Conservation (phyloP, 1,140 invertebrate species). For the Lasioglossum baleicum region DNA sequence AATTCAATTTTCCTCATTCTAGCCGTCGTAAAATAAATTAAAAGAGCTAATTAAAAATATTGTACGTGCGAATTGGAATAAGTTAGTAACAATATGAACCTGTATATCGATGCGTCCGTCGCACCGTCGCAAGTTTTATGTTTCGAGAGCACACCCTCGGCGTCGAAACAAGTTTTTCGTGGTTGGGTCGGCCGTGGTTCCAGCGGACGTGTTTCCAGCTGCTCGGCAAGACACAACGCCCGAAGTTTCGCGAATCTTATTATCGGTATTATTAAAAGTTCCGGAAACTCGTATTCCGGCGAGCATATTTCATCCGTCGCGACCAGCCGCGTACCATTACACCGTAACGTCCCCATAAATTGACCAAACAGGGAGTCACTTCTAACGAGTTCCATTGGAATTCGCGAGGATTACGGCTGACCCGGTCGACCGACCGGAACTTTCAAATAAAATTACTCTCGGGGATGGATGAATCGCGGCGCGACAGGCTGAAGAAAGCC, state of each 20-base stretch:
- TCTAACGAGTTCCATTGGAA: conserved; percentile 42
- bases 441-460: too few species aligned
- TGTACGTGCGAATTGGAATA: too few species aligned
- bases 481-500: not conserved
- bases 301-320: conserved; percentile 21
- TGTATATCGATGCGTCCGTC: too few species aligned
- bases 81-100: too few species aligned
- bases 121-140: too few species aligned
- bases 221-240: too few species aligned
- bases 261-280: conserved; percentile 24
- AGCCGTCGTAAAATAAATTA: too few species aligned
- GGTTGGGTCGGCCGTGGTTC: not conserved
- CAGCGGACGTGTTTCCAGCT: not conserved
- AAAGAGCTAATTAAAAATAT: too few species aligned
- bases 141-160: too few species aligned
- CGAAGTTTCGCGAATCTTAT: not conserved
- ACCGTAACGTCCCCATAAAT: conserved; percentile 26
- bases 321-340: conserved; percentile 4
- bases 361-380: conserved; percentile 27
- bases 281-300: conserved; percentile 15
- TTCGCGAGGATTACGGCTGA: conserved; percentile 26
- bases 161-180: too few species aligned
- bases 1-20: too few species aligned
- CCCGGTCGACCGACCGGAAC: not conserved
- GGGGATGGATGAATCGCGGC: conserved; percentile 19